Evolutionary conservation across 1,140 invertebrate genomes (phyloP), one percentile per base, ranked within the genome.

Genomic region (Bradynema listronoti): DNA sequence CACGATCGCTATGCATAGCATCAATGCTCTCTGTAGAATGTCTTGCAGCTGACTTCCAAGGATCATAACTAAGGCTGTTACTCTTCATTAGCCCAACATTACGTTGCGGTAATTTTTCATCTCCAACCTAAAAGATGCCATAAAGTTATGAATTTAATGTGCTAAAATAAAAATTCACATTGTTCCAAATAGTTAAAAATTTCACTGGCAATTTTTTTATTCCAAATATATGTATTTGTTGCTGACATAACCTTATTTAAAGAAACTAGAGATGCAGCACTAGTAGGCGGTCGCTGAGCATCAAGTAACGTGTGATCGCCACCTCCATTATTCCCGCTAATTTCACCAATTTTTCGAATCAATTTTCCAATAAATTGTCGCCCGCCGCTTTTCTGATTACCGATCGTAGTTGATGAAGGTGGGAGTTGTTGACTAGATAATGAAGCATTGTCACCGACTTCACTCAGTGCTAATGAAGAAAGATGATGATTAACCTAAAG

Each of bases 41-140:
- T n/a, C n/a, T n/a, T n/a, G n/a, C n/a, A n/a, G n/a, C n/a, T n/a
- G n/a, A n/a, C n/a, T n/a, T n/a, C 73, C 73, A 75, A 7, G 72
- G 75, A 42, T 75, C 73, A 56, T 65, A 64, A 30, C 59, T 64
- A 25, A 76, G 58, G 52, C 63, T 66, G 41, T 71, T 76, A 33
- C 61, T 66, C 58, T 75, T 75, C 63, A 77, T 78, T 6, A 75
- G 59, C n/a, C 47, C 47, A 27, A 27, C 27, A 19, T 3, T 25
- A 16, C 68, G 65, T 51, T 68, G 46, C 22, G 66, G 41, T 11
- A 33, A 25, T 9, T 49, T 25, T 32, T 68, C 51, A 19, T 68
- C 29, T 50, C 39, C 66, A 30, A 68, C 46, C 67, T 71, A 3
- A 57, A 50, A 9, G 32, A 58, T 42, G 4, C 5, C 6, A 62